These are phyloP conservation scores for Chaetophractus vellerosus DNA, from an alignment of 2,797 vertebrate genomes.

Conservation along the genomic window DNA sequence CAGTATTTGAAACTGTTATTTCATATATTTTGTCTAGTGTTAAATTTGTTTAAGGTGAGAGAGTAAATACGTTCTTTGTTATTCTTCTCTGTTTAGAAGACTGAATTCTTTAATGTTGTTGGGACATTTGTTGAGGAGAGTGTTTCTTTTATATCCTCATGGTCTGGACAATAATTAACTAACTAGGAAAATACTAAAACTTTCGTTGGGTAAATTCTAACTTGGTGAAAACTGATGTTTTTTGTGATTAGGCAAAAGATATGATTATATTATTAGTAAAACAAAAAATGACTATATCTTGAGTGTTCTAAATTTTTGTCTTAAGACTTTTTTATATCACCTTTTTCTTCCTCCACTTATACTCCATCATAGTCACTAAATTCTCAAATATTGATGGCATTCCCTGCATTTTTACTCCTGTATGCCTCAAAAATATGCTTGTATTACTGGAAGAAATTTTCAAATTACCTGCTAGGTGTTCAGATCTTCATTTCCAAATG, in stretches of 20 bases:
- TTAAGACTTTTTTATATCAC: background rate
- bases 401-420: background rate
- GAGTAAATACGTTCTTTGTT: background rate
- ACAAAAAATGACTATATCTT: conserved; percentile 22
- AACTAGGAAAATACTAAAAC: conserved; percentile 49
- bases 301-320: conserved; percentile 24
- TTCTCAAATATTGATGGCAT: background rate
- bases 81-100: conserved; percentile 4
- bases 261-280: background rate
- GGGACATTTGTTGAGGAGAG: background rate
- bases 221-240: background rate
- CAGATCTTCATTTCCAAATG: conserved; percentile 45
- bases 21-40: conserved; percentile 9
- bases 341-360: background rate
- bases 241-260: conserved; percentile 11
- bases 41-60: conserved; percentile 18
- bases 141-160: background rate
- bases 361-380: too few relatives aligned
- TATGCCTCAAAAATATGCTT: background rate
- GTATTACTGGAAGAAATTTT: background rate
- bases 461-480: background rate
- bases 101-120: conserved; percentile 11
- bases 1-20: background rate
- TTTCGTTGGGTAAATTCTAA: conserved; percentile 15
- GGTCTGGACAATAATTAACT: conserved; percentile 9